phyloP scores from a whole-genome alignment of 2,888 invertebrate genomes.

The Caenorhabditis sinica region DNA sequence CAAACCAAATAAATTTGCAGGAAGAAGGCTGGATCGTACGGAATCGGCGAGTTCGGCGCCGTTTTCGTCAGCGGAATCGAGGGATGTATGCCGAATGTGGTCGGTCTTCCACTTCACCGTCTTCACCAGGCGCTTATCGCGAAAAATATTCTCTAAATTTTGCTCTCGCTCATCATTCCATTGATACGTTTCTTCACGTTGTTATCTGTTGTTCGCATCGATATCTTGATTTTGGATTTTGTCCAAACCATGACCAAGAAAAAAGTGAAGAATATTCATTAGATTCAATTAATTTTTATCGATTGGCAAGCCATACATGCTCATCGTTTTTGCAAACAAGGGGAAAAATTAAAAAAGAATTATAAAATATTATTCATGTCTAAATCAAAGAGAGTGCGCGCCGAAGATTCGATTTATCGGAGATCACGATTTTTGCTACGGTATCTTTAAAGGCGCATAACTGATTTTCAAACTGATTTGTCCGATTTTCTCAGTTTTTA shows the following conservation, averaged over 20 bases:
- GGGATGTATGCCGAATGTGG: slow-evolving; percentile 92
- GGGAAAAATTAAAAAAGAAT: neutral
- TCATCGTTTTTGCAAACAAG: slow-evolving; percentile 19
- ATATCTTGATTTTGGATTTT: slow-evolving; percentile 12
- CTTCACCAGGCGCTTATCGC: slow-evolving; percentile 59
- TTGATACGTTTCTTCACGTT: neutral
- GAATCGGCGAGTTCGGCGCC: slow-evolving; percentile 91
- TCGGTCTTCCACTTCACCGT: slow-evolving; percentile 89
- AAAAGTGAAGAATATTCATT: neutral
- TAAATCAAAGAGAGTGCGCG: too few relatives aligned
- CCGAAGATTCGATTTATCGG: too few relatives aligned
- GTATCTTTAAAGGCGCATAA: too few relatives aligned
- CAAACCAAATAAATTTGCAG: slow-evolving; percentile 81
- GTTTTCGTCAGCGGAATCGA: slow-evolving; percentile 90
- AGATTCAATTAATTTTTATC: slow-evolving; percentile 22
- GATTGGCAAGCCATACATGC: slow-evolving; percentile 54
- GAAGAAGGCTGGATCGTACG: slow-evolving; percentile 92
- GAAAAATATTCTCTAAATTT: slow-evolving; percentile 57
- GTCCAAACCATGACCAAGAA: neutral
- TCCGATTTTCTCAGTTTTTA: too few relatives aligned
- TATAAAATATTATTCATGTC: too few relatives aligned
- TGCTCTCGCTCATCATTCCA: slow-evolving; percentile 23
- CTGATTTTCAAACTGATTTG: too few relatives aligned
- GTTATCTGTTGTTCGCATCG: neutral
- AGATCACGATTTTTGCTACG: too few relatives aligned